Percentiles rank a stretch among this genome's conserved stretches.
phyloP scores from a whole-genome alignment of 2,113 vertebrate genomes.

The Heptranchias perlo region DNA sequence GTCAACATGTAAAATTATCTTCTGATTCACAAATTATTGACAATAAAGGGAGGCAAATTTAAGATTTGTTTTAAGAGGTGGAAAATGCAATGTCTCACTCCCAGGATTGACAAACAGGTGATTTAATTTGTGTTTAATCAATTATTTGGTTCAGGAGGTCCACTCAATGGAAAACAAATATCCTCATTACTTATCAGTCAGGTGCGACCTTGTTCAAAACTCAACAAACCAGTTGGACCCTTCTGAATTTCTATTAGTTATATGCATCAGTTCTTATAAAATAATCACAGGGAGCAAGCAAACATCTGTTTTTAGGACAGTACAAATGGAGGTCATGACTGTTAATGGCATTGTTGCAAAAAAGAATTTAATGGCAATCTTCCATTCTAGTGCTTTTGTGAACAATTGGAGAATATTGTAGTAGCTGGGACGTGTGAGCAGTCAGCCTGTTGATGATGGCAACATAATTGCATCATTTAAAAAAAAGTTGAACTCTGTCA shows the following conservation, averaged over 20 bases:
- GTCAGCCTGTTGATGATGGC: not conserved
- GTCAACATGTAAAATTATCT: not conserved
- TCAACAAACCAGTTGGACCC: constrained; percentile 3
- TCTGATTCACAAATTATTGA: not conserved
- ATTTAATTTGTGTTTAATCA: constrained; percentile 7
- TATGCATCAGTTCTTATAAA: not conserved
- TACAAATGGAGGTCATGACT: not conserved
- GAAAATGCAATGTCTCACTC: not conserved
- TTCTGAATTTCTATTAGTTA: not conserved
- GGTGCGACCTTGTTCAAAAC: not conserved
- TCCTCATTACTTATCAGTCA: constrained; percentile 9
- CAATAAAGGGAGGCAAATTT: not conserved
- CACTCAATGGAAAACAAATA: constrained; percentile 25
- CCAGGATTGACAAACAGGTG: not conserved
- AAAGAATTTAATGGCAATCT: not conserved
- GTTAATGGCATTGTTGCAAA: not conserved
- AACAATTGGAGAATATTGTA: not conserved
- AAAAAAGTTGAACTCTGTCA: not conserved
- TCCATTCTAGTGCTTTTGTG: not conserved
- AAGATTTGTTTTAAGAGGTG: not conserved
- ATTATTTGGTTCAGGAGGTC: constrained; percentile 32
- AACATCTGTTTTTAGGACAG: not conserved
- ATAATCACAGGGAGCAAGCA: not conserved
- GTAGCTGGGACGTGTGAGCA: not conserved
- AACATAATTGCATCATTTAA: not conserved